A percentile compares a stretch with the other conserved stretches of the same genome.
Conservation (phyloP, 2,888 invertebrate species). For the Zhengitettix transpicula region DNA sequence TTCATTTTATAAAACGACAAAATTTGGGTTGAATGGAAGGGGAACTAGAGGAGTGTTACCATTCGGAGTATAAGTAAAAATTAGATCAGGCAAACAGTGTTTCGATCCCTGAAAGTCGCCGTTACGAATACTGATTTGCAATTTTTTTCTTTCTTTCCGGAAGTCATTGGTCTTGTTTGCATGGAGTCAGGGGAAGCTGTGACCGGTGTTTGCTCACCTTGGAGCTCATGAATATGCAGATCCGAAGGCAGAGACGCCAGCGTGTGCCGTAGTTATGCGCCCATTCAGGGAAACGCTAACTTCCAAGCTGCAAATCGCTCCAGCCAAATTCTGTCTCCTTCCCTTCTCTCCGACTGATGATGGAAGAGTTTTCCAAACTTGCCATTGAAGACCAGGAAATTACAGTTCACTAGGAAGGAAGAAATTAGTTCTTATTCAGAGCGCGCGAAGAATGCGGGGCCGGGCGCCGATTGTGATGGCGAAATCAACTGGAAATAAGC, state of each 20-base stretch:
- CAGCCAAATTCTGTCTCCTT: background rate
- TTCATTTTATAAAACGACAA: too few species aligned
- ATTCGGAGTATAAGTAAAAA: too few species aligned
- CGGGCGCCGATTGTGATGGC: constrained; percentile 14
- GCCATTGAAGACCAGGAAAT: constrained; percentile 11
- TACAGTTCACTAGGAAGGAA: constrained; percentile 10
- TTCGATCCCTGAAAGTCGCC: too few species aligned
- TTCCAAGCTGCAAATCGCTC: background rate
- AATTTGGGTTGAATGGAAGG: too few species aligned
- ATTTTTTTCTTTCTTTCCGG: too few species aligned
- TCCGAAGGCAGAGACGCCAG: background rate
- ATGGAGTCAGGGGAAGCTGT: too few species aligned
- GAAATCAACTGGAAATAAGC: constrained; percentile 10
- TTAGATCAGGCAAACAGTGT: too few species aligned
- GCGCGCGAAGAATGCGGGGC: constrained; percentile 7
- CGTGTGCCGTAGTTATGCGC: background rate
- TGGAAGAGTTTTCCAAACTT: constrained; percentile 11
- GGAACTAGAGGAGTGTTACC: too few species aligned
- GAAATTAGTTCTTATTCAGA: constrained; percentile 13
- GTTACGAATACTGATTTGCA: too few species aligned
- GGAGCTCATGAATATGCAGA: background rate
- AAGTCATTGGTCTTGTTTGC: too few species aligned
- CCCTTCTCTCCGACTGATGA: background rate
- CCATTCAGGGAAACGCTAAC: background rate
- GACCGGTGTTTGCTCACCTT: background rate